A percentile compares a stretch with the other conserved stretches of the same genome.
Conservation (phyloP, 2,797 vertebrate genomes). For the Eulemur albifrons region DNA sequence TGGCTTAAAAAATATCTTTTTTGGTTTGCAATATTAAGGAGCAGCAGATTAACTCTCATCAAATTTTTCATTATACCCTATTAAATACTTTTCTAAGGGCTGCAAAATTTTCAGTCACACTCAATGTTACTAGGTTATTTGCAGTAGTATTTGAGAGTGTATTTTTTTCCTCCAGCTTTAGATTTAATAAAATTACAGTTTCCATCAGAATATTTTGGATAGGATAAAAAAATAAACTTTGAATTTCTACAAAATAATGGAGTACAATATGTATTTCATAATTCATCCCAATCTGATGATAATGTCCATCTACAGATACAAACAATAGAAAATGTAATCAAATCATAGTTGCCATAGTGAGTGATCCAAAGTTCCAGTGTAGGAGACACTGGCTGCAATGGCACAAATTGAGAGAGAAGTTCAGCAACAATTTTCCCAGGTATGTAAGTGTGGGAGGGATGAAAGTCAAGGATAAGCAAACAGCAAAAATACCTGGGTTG, state of each 20-base stretch:
- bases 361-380: background rate
- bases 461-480: background rate
- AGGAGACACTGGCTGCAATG: background rate
- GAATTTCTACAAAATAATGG: background rate
- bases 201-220: background rate
- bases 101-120: background rate
- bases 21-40: background rate
- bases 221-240: background rate
- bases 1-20: background rate
- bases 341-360: background rate
- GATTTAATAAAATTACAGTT: background rate
- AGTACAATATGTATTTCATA: background rate
- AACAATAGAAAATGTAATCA: background rate
- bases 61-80: background rate
- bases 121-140: background rate
- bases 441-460: background rate
- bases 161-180: background rate
- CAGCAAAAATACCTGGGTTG: background rate
- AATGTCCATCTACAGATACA: background rate
- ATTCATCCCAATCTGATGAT: background rate
- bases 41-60: background rate
- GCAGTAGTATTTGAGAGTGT: background rate
- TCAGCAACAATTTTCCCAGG: background rate
- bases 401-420: background rate
- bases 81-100: background rate